These are phyloP conservation scores for Meles meles DNA, from an alignment of 2,113 vertebrate species.

Conservation along the genomic window DNA sequence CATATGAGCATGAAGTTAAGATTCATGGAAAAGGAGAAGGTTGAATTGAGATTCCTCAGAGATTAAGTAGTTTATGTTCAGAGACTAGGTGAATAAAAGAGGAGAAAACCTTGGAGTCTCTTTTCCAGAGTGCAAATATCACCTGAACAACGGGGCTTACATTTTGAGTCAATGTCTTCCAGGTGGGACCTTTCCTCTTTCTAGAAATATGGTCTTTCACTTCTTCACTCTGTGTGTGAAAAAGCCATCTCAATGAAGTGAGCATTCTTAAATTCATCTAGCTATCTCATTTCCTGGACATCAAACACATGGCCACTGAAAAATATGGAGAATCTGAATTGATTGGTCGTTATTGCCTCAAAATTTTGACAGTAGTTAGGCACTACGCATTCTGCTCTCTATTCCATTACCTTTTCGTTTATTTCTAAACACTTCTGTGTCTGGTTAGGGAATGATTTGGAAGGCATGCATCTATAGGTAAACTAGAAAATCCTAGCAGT, in stretches of 20 bases:
- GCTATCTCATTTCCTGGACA: not conserved
- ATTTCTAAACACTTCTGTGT: not conserved
- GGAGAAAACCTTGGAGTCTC: not conserved
- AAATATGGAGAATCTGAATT: not conserved
- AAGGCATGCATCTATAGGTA: not conserved
- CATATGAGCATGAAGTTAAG: too few species aligned
- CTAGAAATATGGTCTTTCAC: not conserved
- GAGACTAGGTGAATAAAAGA: not conserved
- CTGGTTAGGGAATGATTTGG: not conserved
- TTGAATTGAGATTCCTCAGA: not conserved
- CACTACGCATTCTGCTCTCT: not conserved
- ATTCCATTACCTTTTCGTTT: not conserved
- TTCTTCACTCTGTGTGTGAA: not conserved
- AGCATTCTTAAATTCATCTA: not conserved
- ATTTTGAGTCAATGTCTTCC: not conserved
- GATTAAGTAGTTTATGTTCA: not conserved
- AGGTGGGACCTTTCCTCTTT: not conserved
- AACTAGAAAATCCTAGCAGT: not conserved
- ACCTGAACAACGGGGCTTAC: not conserved
- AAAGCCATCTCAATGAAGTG: not conserved
- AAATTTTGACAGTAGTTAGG: not conserved
- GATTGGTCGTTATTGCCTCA: not conserved
- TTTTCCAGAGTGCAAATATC: not conserved
- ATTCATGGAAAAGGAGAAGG: not conserved
- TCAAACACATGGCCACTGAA: not conserved